A percentile compares a stretch with the other conserved stretches of the same genome.
phyloP scores from a whole-genome alignment of 2,888 invertebrate species.

The Chymomyza amoena region DNA sequence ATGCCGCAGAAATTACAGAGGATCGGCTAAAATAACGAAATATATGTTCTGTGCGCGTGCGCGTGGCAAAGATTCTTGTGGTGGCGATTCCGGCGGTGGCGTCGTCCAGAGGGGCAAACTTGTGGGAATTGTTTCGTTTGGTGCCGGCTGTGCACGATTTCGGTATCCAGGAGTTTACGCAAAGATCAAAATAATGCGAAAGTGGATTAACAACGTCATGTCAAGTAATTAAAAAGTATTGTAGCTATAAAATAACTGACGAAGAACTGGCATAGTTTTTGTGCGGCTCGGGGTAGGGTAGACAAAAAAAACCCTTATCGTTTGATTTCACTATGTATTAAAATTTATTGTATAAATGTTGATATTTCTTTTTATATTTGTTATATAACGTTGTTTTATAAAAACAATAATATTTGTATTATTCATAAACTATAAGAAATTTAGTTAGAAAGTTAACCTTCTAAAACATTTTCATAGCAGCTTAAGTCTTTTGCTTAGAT shows the following conservation, averaged over 20 bases:
- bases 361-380: no score
- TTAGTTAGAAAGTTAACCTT: no score
- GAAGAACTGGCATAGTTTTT: no score
- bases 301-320: no score
- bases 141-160: conserved; percentile 75
- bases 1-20: conserved; percentile 28
- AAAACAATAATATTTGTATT: no score
- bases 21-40: conserved; percentile 31
- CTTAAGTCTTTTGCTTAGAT: no score
- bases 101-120: conserved; percentile 41
- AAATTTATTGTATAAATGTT: no score
- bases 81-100: conserved; percentile 73
- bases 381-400: no score
- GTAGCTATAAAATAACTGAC: background rate
- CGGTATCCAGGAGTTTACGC: conserved; percentile 88
- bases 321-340: no score
- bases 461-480: no score
- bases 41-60: conserved; percentile 61
- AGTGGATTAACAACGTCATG: conserved; percentile 29
- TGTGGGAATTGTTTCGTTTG: conserved; percentile 84
- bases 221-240: conserved; percentile 21
- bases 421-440: no score
- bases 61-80: conserved; percentile 57
- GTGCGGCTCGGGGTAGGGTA: no score
- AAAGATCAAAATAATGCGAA: background rate